Evolutionary conservation across 1,140 invertebrate genomes (phyloP).

Genomic region (Drosophila virilis): DNA sequence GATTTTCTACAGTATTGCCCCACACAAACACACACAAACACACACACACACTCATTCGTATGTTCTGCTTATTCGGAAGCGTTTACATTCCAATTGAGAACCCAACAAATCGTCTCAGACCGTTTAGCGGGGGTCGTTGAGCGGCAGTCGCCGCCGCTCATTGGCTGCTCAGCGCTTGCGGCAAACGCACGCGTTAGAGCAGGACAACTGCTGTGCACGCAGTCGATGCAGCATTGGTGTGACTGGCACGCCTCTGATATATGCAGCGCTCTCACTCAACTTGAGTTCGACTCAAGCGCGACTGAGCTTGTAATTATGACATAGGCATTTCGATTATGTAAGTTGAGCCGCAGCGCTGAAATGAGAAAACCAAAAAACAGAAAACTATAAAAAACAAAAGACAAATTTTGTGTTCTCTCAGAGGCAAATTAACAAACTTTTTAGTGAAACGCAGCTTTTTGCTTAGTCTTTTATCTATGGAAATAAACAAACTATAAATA

Average conservation of each 20-base stretch:
- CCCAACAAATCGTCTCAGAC: conserved; percentile 18
- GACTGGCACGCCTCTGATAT: conserved; percentile 40
- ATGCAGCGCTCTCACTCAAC: conserved; percentile 44
- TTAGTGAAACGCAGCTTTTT: conserved; percentile 54
- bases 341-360: conserved; percentile 43
- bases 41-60: neutral
- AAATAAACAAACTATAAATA: conserved; percentile 55
- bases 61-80: conserved; percentile 15
- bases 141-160: neutral
- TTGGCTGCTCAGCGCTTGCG: conserved; percentile 4
- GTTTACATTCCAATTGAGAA: conserved; percentile 28
- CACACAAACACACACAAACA: neutral
- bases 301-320: conserved; percentile 34
- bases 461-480: conserved; percentile 46
- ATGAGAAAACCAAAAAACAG: conserved; percentile 9
- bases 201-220: conserved; percentile 18
- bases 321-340: conserved; percentile 61
- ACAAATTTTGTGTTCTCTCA: conserved; percentile 19
- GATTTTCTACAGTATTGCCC: conserved; percentile 20
- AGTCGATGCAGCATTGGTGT: conserved; percentile 15
- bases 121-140: conserved; percentile 6
- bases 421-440: conserved; percentile 28
- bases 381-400: neutral
- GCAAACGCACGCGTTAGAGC: conserved; percentile 7
- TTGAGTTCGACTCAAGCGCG: conserved; percentile 43